These are phyloP conservation scores for Nesospiza acunhae DNA, from an alignment of 2,113 vertebrate species.

Conservation along the genomic window DNA sequence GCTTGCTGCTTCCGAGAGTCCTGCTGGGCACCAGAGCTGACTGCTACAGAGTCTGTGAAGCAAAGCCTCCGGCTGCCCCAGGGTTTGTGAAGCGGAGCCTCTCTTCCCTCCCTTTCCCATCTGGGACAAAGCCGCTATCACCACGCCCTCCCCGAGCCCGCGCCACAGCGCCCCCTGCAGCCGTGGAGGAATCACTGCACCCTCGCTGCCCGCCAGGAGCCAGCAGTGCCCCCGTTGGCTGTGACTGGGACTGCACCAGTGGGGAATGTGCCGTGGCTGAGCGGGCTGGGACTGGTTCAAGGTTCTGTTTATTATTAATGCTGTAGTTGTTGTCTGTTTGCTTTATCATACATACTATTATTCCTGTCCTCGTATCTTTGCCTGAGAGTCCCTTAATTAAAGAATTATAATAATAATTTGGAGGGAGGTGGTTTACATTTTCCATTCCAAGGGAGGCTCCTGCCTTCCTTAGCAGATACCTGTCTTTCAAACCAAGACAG, in stretches of 20 bases:
- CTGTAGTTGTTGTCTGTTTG: too few relatives aligned
- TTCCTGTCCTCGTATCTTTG: neutral
- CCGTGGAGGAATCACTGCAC: accelerated
- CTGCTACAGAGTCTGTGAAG: neutral
- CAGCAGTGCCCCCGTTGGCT: neutral
- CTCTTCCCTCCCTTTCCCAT: accelerated
- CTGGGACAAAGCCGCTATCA: accelerated
- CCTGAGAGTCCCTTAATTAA: neutral
- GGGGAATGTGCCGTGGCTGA: accelerated
- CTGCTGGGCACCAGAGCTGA: accelerated
- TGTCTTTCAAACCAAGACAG: neutral
- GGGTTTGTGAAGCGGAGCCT: neutral
- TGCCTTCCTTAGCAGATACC: neutral
- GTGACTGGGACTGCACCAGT: accelerated
- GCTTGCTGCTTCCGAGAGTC: neutral
- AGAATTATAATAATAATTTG: neutral
- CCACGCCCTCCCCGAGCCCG: accelerated
- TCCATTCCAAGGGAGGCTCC: neutral
- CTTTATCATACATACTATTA: too few relatives aligned
- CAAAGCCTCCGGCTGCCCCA: too few relatives aligned
- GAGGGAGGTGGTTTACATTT: neutral
- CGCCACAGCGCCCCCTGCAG: neutral
- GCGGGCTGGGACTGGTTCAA: accelerated
- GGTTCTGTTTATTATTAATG: too few relatives aligned
- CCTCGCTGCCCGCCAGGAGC: neutral